These are phyloP conservation scores for Helicoverpa armigera DNA, from an alignment of 1,140 invertebrate species.

Conservation along the genomic window DNA sequence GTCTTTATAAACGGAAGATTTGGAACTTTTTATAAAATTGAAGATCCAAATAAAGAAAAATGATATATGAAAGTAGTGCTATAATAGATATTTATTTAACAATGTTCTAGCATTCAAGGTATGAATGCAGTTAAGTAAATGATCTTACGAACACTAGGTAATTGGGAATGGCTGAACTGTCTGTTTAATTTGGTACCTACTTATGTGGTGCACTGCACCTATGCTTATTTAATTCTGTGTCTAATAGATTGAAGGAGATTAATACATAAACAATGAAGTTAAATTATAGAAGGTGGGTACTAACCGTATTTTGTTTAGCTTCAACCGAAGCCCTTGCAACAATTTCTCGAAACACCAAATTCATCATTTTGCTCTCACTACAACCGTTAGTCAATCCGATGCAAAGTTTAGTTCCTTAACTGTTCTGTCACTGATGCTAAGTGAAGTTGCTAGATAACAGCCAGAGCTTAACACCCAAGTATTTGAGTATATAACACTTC, in stretches of 20 bases:
- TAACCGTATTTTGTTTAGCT: constrained; percentile 75
- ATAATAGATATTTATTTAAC: too few relatives aligned
- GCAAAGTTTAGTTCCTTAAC: constrained; percentile 4
- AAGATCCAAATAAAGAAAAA: too few relatives aligned
- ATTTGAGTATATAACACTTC: constrained; percentile 59
- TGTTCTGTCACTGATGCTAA: neutral
- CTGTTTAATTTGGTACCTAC: too few relatives aligned
- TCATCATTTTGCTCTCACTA: constrained; percentile 79
- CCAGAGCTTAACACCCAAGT: constrained; percentile 26
- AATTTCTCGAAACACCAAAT: constrained; percentile 78
- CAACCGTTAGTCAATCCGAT: constrained; percentile 51
- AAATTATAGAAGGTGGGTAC: constrained; percentile 52
- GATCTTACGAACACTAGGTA: too few relatives aligned
- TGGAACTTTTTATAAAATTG: too few relatives aligned
- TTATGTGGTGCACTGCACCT: too few relatives aligned
- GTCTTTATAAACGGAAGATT: too few relatives aligned
- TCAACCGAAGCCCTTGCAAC: constrained; percentile 76
- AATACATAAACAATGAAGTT: neutral
- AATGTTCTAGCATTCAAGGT: too few relatives aligned
- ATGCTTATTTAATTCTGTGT: neutral
- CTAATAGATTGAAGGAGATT: constrained; percentile 13
- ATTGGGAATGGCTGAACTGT: too few relatives aligned
- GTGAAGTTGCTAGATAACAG: neutral
- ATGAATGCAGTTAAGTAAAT: too few relatives aligned
- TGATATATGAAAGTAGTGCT: too few relatives aligned